Percentiles rank a stretch among this genome's conserved stretches.
Conservation (phyloP, 2,113 vertebrate genomes). For the zebrafish (Danio rerio) region DNA sequence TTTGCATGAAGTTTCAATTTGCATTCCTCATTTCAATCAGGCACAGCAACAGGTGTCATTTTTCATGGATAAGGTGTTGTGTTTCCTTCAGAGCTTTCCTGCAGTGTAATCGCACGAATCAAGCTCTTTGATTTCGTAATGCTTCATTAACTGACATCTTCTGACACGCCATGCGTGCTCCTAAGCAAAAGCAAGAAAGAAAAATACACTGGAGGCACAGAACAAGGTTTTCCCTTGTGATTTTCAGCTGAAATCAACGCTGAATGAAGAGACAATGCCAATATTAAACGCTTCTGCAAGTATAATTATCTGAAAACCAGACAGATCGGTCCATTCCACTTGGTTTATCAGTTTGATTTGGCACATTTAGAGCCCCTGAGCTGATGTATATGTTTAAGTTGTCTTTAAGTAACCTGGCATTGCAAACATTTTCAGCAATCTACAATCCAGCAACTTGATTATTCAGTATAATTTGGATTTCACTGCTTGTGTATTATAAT, state of each 20-base stretch:
- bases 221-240: neutral
- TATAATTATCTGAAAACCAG: neutral
- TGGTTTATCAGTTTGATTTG: neutral
- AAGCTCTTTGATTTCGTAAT: slow-evolving; percentile 31
- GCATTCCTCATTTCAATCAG: slow-evolving; percentile 43
- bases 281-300: neutral
- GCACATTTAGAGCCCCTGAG: neutral
- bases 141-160: slow-evolving; percentile 22
- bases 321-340: neutral
- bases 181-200: neutral
- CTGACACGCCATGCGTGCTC: neutral
- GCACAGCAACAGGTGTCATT: slow-evolving; percentile 32
- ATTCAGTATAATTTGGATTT: neutral
- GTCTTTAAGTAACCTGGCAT: neutral
- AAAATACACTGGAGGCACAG: neutral
- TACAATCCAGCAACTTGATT: neutral
- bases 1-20: slow-evolving; percentile 37
- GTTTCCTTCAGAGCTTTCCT: neutral
- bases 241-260: neutral
- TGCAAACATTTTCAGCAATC: neutral
- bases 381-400: neutral
- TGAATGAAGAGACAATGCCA: neutral
- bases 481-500: neutral
- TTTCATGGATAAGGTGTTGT: slow-evolving; percentile 13
- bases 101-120: neutral